Evolutionary conservation across 2,888 invertebrate genomes (phyloP).

Genomic region (Platycnemis pennipes): DNA sequence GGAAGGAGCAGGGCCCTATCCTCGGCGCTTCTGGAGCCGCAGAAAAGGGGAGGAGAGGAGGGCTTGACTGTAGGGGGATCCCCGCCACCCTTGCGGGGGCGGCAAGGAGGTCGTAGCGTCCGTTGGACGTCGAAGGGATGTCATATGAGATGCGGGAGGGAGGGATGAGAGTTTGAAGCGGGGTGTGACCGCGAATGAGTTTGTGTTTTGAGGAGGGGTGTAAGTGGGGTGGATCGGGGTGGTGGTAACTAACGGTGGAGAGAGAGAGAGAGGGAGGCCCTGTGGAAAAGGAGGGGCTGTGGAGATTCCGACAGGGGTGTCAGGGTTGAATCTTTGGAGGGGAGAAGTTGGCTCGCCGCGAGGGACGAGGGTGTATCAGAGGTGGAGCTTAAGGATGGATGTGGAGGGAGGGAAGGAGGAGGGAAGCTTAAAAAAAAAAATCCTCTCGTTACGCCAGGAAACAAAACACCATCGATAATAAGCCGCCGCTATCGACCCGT

Average conservation of each 20-base stretch:
- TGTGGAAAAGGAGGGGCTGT: neutral
- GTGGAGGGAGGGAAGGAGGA: neutral
- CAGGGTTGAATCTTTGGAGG: neutral
- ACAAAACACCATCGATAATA: slow-evolving; percentile 2
- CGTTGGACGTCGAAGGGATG: neutral
- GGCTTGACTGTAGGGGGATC: neutral
- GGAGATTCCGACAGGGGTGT: neutral
- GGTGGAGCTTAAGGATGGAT: neutral
- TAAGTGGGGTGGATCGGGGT: neutral
- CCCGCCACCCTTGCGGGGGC: neutral
- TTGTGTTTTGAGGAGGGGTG: slow-evolving; percentile 14
- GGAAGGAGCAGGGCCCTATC: neutral
- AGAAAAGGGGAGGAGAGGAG: slow-evolving; percentile 2
- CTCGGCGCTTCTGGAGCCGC: neutral
- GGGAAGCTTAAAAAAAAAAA: neutral
- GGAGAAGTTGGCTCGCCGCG: neutral
- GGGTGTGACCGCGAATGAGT: slow-evolving; percentile 59
- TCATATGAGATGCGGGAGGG: too few relatives aligned
- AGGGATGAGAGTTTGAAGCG: neutral
- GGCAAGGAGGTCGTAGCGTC: neutral
- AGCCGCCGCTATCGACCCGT: slow-evolving; percentile 15
- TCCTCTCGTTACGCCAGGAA: neutral
- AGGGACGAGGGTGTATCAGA: neutral
- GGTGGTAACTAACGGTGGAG: too few relatives aligned
- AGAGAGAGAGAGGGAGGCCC: too few relatives aligned